Evolutionary conservation across 2,888 invertebrate genomes (phyloP), one percentile per base, ranked within the genome.

Genomic region (Thereva nobilitata): DNA sequence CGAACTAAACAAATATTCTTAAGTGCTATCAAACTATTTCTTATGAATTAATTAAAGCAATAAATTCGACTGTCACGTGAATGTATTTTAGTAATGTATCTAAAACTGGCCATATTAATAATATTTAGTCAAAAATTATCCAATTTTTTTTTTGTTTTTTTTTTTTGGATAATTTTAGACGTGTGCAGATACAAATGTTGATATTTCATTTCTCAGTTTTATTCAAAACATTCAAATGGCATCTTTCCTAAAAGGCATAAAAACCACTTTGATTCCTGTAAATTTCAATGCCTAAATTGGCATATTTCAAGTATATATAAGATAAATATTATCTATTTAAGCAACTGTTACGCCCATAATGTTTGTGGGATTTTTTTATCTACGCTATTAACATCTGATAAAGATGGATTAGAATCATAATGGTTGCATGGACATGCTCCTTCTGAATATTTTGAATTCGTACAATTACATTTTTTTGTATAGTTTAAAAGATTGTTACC

Each of bases 311-410:
- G 41, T 41, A 41, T 41, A 7, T 7, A 9, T 41, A 7, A 41
- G 41, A 41, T 41, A 41, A 41, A 41, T 2, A 49, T 34, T 34
- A 23, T 54, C 38, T 64, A 53, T 44, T 41, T 37, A 3, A 53
- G 35, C 44, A 53, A 64, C 44, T 64, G 70, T 70, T 70, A 70
- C 66, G 70, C 70, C 70, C 70, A 70, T 23, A 70, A 40, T 0
- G 57, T 47, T 10, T 67, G 66, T 5, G 67, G 66, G 34, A 67
- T 8, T 37, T 66, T 53, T 23, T 67, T 66, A 23, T 70, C 70
- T 9, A 70, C 34, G 44, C 66, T 66, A 44, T 55, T 66, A 4
- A 53, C 53, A 53, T 69, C 67, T 47, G 52, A 56, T 8, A 70
- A 57, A 7, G 70, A 70, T 23, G 53, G 64, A 44, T 64, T 70